Evolutionary conservation across 2,888 invertebrate genomes (phyloP), one percentile per base, ranked within the genome.

Genomic region (Himalopsyche anomala): DNA sequence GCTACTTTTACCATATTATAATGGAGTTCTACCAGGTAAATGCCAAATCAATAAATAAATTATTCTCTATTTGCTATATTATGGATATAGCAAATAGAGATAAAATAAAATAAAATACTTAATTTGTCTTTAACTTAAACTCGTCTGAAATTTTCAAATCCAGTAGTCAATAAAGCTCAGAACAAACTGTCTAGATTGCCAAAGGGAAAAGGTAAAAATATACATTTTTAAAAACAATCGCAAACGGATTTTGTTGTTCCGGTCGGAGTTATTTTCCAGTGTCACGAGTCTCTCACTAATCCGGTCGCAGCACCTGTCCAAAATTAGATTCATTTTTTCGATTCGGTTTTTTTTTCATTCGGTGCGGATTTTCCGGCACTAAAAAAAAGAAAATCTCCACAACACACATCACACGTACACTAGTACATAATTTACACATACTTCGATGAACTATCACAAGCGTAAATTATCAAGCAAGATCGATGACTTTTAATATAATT

Each of bases 241-340:
- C 74, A 74, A 74, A 12, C 74, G 74, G 74, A 74, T 74, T 74
- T 74, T 36, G 28, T 28, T 74, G 74, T 74, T 74, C 74, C 74
- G 74, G 74, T 74, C 15, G 28, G 74, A 74, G 28, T 74, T 74
- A 38, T 38, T 74, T 74, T 74, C 74, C 74, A 38, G 74, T 74
- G 74, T 74, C 74, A 74, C 74, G 74, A 74, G 36, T 74, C 74
- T 36, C 74, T 19, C 74, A 74, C 74, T 74, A 74, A 74, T 74
- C 74, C 74, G 74, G 74, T 74, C 74, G 74, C 74, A 74, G 74
- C 74, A 74, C 74, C 74, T 74, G 74, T 74, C 74, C 74, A 38
- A 74, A 74, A 74, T 74, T 74, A 74, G 74, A 74, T 74, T 74
- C 74, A 74, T 74, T 74, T 74, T 62, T 74, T 74, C 74, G 28